phyloP scores from a whole-genome alignment of 1,140 invertebrate species.

The Drosophila setifemur region DNA sequence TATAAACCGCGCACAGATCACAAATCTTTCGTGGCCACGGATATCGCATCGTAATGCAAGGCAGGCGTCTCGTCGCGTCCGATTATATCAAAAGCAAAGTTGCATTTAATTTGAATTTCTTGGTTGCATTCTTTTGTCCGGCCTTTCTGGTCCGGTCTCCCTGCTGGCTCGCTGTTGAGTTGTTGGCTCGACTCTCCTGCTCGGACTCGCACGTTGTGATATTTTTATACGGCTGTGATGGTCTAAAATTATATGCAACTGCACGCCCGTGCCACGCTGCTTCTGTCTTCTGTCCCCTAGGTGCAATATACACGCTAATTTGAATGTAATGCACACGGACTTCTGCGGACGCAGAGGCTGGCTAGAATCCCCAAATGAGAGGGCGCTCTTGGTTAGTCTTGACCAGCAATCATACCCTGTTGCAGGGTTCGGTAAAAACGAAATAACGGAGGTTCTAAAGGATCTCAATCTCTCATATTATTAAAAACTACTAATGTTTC shows the following conservation, averaged over 20 bases:
- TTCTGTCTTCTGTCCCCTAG: constrained; percentile 53
- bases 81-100: constrained; percentile 74
- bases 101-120: constrained; percentile 75
- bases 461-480: too few relatives aligned
- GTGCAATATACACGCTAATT: constrained; percentile 77
- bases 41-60: constrained; percentile 7
- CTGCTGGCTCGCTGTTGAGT: constrained; percentile 10
- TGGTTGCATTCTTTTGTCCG: constrained; percentile 69
- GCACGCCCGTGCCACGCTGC: constrained; percentile 24
- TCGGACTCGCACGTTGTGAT: constrained; percentile 48
- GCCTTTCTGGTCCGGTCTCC: constrained; percentile 54
- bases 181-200: constrained; percentile 10
- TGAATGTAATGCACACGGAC: constrained; percentile 67
- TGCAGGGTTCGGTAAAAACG: not conserved
- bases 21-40: constrained; percentile 9
- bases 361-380: constrained; percentile 13
- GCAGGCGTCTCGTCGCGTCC: constrained; percentile 43
- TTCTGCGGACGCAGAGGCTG: constrained; percentile 42
- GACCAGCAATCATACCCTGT: not conserved
- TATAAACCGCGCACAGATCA: constrained; percentile 43
- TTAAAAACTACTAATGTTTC: too few relatives aligned
- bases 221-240: constrained; percentile 73
- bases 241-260: constrained; percentile 73
- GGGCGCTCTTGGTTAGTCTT: not conserved
- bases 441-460: too few relatives aligned